Evolutionary conservation across 2,888 invertebrate species (phyloP), one percentile per base, ranked within the genome.

Genomic region (Piscicola geometra): DNA sequence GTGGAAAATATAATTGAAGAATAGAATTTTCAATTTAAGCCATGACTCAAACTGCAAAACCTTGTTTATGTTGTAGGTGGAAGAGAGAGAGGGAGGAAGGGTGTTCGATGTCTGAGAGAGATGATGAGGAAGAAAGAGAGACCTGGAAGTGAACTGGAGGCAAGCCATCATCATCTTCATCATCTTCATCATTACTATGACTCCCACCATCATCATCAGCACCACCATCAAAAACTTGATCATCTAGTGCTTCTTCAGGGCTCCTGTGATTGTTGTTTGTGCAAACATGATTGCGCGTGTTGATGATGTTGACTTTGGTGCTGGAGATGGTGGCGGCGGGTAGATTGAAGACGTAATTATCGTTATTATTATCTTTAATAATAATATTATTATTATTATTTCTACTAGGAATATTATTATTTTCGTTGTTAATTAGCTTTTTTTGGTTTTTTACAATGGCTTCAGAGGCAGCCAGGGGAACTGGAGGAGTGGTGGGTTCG

Each of bases 131-230:
- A 1, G 76, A 76, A 32, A 32, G 32, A 35, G 78, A 78, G 33
- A 78, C 76, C 52, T 72, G 60, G 77, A 78, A 78, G 30, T 78
- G 76, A 3, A 72, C 36, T 1, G 78, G 78, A 0, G 78, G 76
- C 35, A 76, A 30, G 21, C 69, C 25, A 69, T 69, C 47, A 36
- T 69, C 47, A 32, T 41, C 52, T 15, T 56, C 36, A 66, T 66
- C 36, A 33, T 33, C n/a, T 21, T 36, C 12, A 64, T 36, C 5
- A 32, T 35, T 33, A n/a, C n/a, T n/a, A n/a, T n/a, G n/a, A n/a
- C n/a, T n/a, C n/a, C 64, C 25, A 2, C 52, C 32, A 52, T 50
- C 71, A 21, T 30, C 25, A 12, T 52, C 33, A 47, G 12, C 70
- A 41, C 9, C 70, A 3, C 2, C 33, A 72, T 56, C 72, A 50